Conservation (phyloP, 2,113 vertebrate species). For the Salminus brasiliensis region DNA sequence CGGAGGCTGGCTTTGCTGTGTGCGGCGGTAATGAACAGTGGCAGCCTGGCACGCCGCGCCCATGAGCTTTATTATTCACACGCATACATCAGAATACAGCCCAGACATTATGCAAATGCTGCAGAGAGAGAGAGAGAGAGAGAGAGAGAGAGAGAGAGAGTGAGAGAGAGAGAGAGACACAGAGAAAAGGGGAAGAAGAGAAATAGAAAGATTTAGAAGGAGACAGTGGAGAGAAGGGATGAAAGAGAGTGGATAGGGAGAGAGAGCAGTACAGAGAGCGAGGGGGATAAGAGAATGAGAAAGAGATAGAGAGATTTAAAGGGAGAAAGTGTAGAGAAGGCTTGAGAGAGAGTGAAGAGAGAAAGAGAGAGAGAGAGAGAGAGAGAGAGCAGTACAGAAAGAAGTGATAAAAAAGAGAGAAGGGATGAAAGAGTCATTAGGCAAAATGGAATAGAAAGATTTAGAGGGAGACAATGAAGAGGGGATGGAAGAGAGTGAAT, state of each 20-base stretch:
- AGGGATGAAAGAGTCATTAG: no score
- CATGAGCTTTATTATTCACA: constrained; percentile 68
- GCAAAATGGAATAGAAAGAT: no score
- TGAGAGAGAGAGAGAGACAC: constrained; percentile 28
- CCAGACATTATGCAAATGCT: constrained; percentile 68
- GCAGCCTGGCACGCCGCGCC: constrained; percentile 62
- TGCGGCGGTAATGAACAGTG: constrained; percentile 67
- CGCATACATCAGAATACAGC: constrained; percentile 69
- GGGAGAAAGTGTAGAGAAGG: constrained; percentile 16
- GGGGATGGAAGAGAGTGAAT: no score
- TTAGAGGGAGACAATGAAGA: no score
- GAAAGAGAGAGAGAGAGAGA: background rate
- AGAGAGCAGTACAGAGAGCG: no score
- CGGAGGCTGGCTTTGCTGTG: constrained; percentile 58
- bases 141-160: constrained; percentile 42
- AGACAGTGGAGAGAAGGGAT: no score
- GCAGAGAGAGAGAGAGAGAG: constrained; percentile 34
- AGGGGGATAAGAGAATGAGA: constrained; percentile 1
- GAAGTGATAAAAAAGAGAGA: background rate
- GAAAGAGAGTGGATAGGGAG: no score
- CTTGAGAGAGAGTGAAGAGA: constrained; percentile 13
- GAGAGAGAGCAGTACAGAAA: background rate
- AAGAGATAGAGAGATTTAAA: constrained; percentile 24
- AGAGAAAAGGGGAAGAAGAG: constrained; percentile 18
- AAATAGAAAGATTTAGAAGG: background rate